Percentiles rank a stretch among this genome's conserved stretches.
These are phyloP conservation scores for Hesperophylax magnus DNA, from an alignment of 1,140 invertebrate genomes.

Conservation along the genomic window DNA sequence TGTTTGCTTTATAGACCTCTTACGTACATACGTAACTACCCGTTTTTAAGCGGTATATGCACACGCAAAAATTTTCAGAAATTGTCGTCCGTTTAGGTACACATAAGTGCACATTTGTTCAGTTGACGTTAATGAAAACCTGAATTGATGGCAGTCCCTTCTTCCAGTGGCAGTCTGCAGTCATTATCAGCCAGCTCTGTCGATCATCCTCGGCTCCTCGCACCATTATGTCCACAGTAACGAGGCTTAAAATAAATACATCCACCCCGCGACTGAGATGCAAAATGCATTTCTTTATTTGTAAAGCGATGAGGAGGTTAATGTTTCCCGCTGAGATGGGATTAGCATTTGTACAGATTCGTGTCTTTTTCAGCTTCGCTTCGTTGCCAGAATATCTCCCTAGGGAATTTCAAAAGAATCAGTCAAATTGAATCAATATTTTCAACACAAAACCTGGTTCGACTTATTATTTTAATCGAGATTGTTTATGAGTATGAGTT, in stretches of 20 bases:
- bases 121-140: conserved; percentile 8
- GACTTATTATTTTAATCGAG: too few species aligned
- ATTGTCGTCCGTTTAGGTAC: neutral
- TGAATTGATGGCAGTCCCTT: neutral
- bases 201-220: neutral
- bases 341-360: conserved; percentile 7
- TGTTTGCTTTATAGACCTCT: too few species aligned
- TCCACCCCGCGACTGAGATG: neutral
- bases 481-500: too few species aligned
- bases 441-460: too few species aligned
- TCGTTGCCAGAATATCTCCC: too few species aligned
- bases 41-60: too few species aligned
- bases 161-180: neutral
- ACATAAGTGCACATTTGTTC: neutral
- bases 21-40: too few species aligned
- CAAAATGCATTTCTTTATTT: neutral
- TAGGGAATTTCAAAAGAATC: too few species aligned
- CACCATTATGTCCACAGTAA: too few species aligned
- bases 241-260: too few species aligned
- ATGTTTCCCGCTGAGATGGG: conserved; percentile 6
- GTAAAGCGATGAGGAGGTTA: neutral
- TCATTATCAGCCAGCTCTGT: neutral
- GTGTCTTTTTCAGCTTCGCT: neutral
- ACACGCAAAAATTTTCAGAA: too few species aligned
- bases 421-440: too few species aligned